Percentiles rank a stretch among this genome's conserved stretches.
phyloP scores from a whole-genome alignment of 2,888 invertebrate species.

The Plagiodera versicolora region DNA sequence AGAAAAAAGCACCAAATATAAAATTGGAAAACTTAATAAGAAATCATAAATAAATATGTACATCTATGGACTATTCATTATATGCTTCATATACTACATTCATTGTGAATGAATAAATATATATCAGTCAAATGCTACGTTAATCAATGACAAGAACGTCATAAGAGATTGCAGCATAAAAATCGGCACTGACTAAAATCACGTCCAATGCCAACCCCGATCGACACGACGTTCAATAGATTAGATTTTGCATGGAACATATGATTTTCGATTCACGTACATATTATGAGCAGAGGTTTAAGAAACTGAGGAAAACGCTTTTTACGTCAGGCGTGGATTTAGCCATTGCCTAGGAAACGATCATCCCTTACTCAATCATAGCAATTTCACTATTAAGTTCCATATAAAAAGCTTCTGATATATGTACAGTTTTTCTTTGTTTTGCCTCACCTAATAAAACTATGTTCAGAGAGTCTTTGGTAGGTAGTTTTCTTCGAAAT shows the following conservation, averaged over 20 bases:
- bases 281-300: background rate
- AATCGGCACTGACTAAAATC: constrained; percentile 25
- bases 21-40: constrained; percentile 47
- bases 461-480: constrained; percentile 46
- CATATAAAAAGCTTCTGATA: constrained; percentile 56
- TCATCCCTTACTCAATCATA: constrained; percentile 39
- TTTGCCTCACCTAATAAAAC: constrained; percentile 51
- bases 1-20: constrained; percentile 48
- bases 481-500: constrained; percentile 20
- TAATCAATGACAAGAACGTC: constrained; percentile 38
- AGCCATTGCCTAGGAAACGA: constrained; percentile 10
- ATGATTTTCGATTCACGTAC: background rate
- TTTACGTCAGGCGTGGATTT: background rate
- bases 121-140: constrained; percentile 44
- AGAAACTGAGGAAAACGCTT: background rate
- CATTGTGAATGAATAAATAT: constrained; percentile 38
- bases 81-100: constrained; percentile 36
- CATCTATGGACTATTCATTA: constrained; percentile 41
- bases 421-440: constrained; percentile 50
- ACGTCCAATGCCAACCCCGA: constrained; percentile 2
- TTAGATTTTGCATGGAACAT: background rate
- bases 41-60: constrained; percentile 47
- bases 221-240: background rate
- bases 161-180: constrained; percentile 47
- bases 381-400: constrained; percentile 46